Base-by-base conservation (phyloP, 2,797 vertebrate genomes). In the Poeciliopsis turneri region DNA sequence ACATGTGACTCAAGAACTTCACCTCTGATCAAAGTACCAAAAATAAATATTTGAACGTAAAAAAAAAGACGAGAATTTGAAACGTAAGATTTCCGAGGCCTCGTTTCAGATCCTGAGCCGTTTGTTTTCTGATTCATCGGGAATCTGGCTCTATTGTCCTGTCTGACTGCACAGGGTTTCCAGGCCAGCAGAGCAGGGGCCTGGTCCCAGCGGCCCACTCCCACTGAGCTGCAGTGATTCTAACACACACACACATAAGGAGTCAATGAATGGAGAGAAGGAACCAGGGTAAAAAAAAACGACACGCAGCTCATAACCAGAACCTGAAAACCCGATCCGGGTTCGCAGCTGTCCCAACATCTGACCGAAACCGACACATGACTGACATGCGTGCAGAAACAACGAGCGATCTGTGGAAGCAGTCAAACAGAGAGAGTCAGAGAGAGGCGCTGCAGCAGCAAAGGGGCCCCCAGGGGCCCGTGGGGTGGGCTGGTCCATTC, bases 291-390 rank as follows among this genome's bases (percentile, higher is more conserved):
- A 77, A 76, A 51, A 75, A 96, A 96, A 88, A 97, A 95, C 93
- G 96, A 97, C 72, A 93, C 94, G 93, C 95, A 78, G 74, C 25
- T 69, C 39, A 69, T 41, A 72, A 77, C 83, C 96, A 96, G 96
- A 97, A 96, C 94, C 95, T 92, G 96, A 96, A 12, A 97, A 97
- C 96, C 96, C 94, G 96, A 97, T 96, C 96, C 95, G 94, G 92
- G 95, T 95, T 96, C 96, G 96, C 96, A 97, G 96, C 96, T 97
- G 97, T 96, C 95, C 95, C 96, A 97, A 97, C 95, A 97, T 94
- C 39, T 93, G 90, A 74, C 6, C 28, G 6, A 64, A 79, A 69
- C 8, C 47, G 92, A 94, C 72, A 74, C 41, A 64, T 66, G 51
- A 92, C 79, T 72, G 76, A 76, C 49, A n/a, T 18, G 5, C 33